phyloP scores from a whole-genome alignment of 2,113 vertebrate species.

The Halcyon senegalensis region DNA sequence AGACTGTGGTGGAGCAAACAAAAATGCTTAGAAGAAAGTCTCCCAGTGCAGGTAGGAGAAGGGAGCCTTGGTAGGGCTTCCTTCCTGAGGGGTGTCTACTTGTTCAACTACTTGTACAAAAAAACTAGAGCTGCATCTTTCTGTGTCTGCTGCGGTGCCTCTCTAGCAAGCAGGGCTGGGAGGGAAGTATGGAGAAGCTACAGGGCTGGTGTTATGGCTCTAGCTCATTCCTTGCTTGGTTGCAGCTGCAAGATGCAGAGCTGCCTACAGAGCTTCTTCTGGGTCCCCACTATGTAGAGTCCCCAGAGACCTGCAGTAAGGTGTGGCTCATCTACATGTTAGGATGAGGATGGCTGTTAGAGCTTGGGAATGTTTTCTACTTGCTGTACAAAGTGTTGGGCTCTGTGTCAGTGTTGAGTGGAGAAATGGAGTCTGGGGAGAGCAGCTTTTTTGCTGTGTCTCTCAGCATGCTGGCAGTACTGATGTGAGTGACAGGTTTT shows the following conservation, averaged over 20 bases:
- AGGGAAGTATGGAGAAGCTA: background rate
- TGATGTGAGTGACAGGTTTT: background rate
- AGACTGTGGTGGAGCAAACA: background rate
- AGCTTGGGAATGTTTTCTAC: background rate
- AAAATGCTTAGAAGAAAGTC: background rate
- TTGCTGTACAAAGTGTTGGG: accelerated
- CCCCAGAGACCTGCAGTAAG: background rate
- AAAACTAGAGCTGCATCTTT: background rate
- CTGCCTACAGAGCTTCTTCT: background rate
- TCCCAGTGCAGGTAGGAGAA: background rate
- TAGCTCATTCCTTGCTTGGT: background rate
- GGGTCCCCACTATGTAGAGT: background rate
- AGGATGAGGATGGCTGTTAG: background rate
- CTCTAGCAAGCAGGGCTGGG: accelerated
- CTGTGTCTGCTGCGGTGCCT: background rate
- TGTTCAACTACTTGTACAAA: background rate
- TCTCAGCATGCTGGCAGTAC: background rate
- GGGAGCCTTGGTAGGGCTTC: background rate
- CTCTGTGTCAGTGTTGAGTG: background rate
- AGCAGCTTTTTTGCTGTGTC: background rate
- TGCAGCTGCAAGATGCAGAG: background rate
- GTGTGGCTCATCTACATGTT: background rate
- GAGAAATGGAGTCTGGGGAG: background rate
- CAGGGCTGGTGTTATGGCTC: background rate
- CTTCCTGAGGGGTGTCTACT: background rate